phyloP scores from a whole-genome alignment of 2,888 invertebrate species.

The Lasioglossum leucozonium region DNA sequence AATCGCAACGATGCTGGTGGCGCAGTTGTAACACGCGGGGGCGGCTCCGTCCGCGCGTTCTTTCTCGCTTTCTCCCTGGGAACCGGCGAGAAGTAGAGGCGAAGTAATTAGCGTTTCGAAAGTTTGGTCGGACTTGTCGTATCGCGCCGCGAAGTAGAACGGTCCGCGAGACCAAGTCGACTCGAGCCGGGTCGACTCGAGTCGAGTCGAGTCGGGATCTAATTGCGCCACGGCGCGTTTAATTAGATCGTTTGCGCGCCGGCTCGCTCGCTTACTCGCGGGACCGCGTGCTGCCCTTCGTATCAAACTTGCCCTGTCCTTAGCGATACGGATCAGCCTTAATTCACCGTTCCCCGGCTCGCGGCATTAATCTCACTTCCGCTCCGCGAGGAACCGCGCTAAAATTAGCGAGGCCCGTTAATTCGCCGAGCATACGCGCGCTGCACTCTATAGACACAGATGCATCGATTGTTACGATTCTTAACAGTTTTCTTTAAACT shows the following conservation, averaged over 20 bases:
- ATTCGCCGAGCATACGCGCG: slow-evolving; percentile 43
- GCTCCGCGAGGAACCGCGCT: slow-evolving; percentile 46
- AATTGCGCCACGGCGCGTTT: slow-evolving; percentile 61
- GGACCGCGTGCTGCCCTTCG: slow-evolving; percentile 58
- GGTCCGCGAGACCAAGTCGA: slow-evolving; percentile 11
- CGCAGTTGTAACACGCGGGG: slow-evolving; percentile 15
- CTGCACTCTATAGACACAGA: slow-evolving; percentile 12
- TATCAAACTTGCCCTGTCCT: slow-evolving; percentile 65
- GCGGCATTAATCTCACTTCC: slow-evolving; percentile 63
- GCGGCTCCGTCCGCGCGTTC: slow-evolving; percentile 22
- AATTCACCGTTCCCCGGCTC: slow-evolving; percentile 62
- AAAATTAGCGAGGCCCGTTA: slow-evolving; percentile 65
- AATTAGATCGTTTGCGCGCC: slow-evolving; percentile 66
- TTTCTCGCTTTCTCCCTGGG: slow-evolving; percentile 33
- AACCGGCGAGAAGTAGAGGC: slow-evolving; percentile 50
- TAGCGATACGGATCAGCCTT: slow-evolving; percentile 69
- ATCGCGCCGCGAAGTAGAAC: slow-evolving; percentile 37
- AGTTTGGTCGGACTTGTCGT: slow-evolving; percentile 56
- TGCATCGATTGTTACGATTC: slow-evolving; percentile 32
- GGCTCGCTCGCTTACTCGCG: slow-evolving; percentile 16
- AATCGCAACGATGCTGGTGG: slow-evolving; percentile 31
- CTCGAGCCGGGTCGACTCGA: slow-evolving; percentile 6
- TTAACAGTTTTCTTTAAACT: background rate
- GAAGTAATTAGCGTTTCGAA: slow-evolving; percentile 63
- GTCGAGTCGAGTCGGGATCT: slow-evolving; percentile 37